These are phyloP conservation scores for Tetragnatha versicolor DNA, from an alignment of 1,140 invertebrate species.

Conservation along the genomic window DNA sequence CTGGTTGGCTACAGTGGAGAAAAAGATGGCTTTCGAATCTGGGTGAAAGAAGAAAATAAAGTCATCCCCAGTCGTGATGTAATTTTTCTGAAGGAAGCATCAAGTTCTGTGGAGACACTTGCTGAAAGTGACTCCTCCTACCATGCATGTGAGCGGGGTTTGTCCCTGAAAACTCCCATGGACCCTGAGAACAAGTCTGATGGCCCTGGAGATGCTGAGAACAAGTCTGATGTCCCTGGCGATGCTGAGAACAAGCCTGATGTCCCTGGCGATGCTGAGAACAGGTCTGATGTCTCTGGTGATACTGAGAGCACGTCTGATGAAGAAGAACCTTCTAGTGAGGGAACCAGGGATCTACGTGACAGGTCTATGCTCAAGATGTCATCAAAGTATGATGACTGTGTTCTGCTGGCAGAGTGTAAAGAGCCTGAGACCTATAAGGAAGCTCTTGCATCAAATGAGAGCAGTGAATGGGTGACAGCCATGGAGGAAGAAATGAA, in stretches of 20 bases:
- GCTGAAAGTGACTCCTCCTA: background rate
- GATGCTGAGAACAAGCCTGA: background rate
- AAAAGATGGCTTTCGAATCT: background rate
- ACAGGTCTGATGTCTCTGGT: background rate
- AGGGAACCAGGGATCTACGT: background rate
- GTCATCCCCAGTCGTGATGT: background rate
- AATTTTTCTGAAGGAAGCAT: background rate
- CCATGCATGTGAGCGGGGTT: background rate
- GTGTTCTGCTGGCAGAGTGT: background rate
- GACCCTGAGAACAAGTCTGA: background rate
- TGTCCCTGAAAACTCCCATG: no score
- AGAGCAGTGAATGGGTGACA: background rate
- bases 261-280: background rate
- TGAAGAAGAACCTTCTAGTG: background rate
- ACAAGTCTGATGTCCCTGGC: background rate
- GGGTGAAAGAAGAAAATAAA: background rate
- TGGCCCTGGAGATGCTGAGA: background rate
- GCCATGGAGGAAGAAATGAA: slow-evolving; percentile 6
- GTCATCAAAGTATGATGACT: background rate
- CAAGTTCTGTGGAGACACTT: background rate
- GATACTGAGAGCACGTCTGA: background rate
- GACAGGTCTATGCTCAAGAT: background rate
- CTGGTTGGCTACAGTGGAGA: background rate
- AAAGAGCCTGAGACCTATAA: background rate
- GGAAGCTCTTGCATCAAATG: background rate